Evolutionary conservation across 2,797 vertebrate genomes (phyloP).

Genomic region (Notoglanidium macrostoma): DNA sequence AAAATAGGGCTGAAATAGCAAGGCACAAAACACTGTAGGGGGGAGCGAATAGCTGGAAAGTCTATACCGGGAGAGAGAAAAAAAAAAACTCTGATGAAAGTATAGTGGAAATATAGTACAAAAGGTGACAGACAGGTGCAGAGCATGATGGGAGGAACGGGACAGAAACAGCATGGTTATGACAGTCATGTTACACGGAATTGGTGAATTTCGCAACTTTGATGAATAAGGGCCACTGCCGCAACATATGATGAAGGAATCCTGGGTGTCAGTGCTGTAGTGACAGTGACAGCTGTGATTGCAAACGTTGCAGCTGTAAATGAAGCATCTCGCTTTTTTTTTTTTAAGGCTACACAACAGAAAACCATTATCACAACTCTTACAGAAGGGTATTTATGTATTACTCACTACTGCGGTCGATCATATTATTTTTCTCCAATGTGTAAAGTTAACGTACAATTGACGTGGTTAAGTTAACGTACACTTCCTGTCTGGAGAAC

Average conservation of each 20-base stretch:
- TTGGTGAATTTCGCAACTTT: neutral
- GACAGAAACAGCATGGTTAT: neutral
- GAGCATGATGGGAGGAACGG: neutral
- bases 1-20: neutral
- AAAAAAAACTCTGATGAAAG: neutral
- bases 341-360: neutral
- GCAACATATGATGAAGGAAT: neutral
- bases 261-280: neutral
- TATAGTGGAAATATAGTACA: neutral
- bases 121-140: neutral
- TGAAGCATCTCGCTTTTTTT: neutral
- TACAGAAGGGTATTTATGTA: neutral
- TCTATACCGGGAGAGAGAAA: neutral
- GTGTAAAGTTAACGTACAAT: no score
- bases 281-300: slow-evolving; percentile 5
- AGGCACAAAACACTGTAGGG: neutral
- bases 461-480: neutral
- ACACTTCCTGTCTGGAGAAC: neutral
- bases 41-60: neutral
- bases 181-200: neutral
- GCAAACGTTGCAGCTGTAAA: neutral
- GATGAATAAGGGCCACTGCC: neutral
- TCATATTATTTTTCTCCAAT: neutral
- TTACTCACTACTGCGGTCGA: neutral
- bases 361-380: neutral